Evolutionary conservation across 2,888 invertebrate species (phyloP).

Genomic region (Coelopa pilipes): DNA sequence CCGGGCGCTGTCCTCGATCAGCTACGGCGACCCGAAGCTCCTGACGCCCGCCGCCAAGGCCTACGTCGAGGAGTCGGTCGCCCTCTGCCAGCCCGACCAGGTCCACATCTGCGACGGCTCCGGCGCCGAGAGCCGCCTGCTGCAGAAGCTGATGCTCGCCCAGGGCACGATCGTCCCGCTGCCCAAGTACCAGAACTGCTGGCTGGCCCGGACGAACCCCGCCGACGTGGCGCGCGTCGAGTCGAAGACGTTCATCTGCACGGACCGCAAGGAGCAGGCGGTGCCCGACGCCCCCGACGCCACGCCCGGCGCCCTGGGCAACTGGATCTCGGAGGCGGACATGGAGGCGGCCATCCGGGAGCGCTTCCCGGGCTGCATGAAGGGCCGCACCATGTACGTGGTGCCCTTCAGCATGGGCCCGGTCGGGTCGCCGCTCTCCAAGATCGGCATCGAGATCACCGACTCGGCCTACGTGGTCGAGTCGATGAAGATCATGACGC

Average conservation of each 20-base stretch:
- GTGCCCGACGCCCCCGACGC: conserved; percentile 83
- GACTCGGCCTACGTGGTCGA: conserved; percentile 98
- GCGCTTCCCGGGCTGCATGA: conserved; percentile 90
- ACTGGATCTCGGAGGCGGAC: conserved; percentile 89
- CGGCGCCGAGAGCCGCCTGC: conserved; percentile 79
- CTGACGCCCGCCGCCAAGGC: conserved; percentile 69
- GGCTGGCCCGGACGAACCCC: conserved; percentile 95
- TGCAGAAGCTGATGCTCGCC: conserved; percentile 80
- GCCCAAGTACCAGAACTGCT: conserved; percentile 93
- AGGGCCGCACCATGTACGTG: conserved; percentile 96
- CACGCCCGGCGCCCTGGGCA: conserved; percentile 86
- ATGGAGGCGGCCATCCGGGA: conserved; percentile 83
- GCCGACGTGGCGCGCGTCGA: conserved; percentile 98
- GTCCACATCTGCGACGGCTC: conserved; percentile 95
- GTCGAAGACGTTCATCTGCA: conserved; percentile 93
- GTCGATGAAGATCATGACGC: conserved; percentile 97
- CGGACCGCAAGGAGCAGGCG: conserved; percentile 81
- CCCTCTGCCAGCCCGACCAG: conserved; percentile 85
- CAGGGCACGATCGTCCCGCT: conserved; percentile 83
- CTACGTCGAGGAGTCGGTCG: conserved; percentile 82
- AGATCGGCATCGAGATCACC: conserved; percentile 96
- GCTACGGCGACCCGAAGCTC: conserved; percentile 66
- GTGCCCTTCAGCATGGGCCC: conserved; percentile 99
- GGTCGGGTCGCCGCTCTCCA: conserved; percentile 91
- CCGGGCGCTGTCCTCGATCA: conserved; percentile 44